Conservation (phyloP, 2,113 vertebrate genomes). For the Ia io region DNA sequence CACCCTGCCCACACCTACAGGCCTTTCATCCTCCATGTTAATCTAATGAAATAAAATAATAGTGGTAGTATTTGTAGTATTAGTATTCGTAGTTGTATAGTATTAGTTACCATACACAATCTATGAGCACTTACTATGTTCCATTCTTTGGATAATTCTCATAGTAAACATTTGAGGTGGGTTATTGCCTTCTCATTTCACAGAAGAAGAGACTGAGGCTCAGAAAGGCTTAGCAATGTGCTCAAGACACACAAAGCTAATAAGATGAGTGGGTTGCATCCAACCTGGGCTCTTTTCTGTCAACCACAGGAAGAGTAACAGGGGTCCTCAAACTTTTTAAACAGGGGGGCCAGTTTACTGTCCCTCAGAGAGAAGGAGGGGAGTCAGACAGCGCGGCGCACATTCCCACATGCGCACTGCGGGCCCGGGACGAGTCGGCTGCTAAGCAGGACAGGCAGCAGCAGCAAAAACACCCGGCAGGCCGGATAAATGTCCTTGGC, state of each 20-base stretch:
- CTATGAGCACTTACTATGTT: background rate
- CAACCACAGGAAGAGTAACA: background rate
- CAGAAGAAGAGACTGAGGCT: background rate
- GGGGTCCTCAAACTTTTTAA: too few relatives aligned
- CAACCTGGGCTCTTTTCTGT: background rate
- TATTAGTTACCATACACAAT: background rate
- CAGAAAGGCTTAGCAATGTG: background rate
- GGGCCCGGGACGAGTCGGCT: too few relatives aligned
- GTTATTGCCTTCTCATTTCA: background rate
- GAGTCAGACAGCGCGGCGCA: too few relatives aligned
- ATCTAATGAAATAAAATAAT: background rate
- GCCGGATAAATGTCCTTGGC: too few relatives aligned
- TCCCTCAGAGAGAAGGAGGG: too few relatives aligned
- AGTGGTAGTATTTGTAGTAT: background rate
- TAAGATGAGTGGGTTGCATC: too few relatives aligned
- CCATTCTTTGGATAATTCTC: background rate
- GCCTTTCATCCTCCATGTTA: background rate
- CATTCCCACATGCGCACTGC: too few relatives aligned
- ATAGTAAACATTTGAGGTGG: background rate
- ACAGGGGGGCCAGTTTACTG: too few relatives aligned
- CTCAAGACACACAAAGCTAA: background rate
- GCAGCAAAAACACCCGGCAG: too few relatives aligned
- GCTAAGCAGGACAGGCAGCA: too few relatives aligned
- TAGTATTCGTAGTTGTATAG: background rate
- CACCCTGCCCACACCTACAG: background rate